phyloP scores from a whole-genome alignment of 2,888 invertebrate genomes.

The Eristalinus sepulchralis region DNA sequence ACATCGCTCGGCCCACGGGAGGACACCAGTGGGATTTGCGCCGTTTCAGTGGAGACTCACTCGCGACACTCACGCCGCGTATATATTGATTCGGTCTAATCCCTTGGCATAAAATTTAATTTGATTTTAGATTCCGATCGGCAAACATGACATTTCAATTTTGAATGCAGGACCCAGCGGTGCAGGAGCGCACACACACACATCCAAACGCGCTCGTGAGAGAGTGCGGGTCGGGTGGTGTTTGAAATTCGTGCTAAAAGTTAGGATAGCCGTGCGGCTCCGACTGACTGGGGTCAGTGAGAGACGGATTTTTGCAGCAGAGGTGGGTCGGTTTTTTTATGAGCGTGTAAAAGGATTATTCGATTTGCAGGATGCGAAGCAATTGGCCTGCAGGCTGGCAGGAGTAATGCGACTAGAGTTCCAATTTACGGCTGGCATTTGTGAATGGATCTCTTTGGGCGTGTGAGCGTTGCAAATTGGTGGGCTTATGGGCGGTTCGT shows the following conservation, averaged over 20 bases:
- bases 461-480: slow-evolving; percentile 65
- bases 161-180: slow-evolving; percentile 26
- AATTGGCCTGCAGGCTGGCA: slow-evolving; percentile 25
- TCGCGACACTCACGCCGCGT: background rate
- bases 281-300: background rate
- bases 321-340: slow-evolving; percentile 35
- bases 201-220: background rate
- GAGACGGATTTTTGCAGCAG: slow-evolving; percentile 18
- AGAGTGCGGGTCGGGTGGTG: slow-evolving; percentile 5
- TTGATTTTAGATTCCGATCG: slow-evolving; percentile 61
- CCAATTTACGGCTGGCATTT: slow-evolving; percentile 54
- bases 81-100: slow-evolving; percentile 56
- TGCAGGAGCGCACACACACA: slow-evolving; percentile 10
- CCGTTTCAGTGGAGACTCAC: background rate
- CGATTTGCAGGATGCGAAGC: slow-evolving; percentile 43
- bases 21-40: background rate
- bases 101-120: slow-evolving; percentile 65
- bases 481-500: slow-evolving; percentile 49
- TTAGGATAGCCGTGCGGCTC: background rate
- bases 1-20: background rate
- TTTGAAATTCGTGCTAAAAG: slow-evolving; percentile 12
- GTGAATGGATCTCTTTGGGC: slow-evolving; percentile 51
- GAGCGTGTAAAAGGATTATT: slow-evolving; percentile 60
- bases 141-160: slow-evolving; percentile 58
- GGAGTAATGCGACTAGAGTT: slow-evolving; percentile 38